These are phyloP conservation scores for Datnioides undecimradiatus DNA, from an alignment of 2,113 vertebrate species.

Conservation along the genomic window DNA sequence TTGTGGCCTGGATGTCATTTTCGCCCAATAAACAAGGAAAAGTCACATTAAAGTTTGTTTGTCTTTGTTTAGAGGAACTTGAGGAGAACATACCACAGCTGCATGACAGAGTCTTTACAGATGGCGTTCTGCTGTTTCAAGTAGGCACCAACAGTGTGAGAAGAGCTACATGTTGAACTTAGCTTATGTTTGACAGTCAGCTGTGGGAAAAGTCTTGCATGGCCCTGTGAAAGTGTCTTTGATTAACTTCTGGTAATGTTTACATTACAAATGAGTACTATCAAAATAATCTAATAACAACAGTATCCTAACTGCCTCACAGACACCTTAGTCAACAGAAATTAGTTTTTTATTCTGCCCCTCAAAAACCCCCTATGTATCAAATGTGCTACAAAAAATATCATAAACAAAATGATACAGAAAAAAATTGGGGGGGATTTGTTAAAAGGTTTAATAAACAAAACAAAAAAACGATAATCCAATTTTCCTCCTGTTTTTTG, in stretches of 20 bases:
- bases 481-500: too few relatives aligned
- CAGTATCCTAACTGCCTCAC: neutral
- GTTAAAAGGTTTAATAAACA: too few relatives aligned
- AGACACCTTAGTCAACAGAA: neutral
- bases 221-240: neutral
- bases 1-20: neutral
- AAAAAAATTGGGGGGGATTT: too few relatives aligned
- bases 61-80: neutral
- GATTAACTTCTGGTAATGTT: constrained; percentile 3
- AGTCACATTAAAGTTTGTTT: neutral
- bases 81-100: neutral
- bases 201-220: neutral
- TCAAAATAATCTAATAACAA: neutral
- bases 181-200: neutral
- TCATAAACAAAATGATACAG: too few relatives aligned
- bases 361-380: too few relatives aligned
- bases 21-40: neutral
- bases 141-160: neutral
- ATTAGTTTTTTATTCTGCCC: too few relatives aligned
- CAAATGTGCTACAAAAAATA: too few relatives aligned
- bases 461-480: too few relatives aligned
- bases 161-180: neutral
- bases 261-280: neutral
- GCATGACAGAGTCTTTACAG: neutral
- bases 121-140: neutral